phyloP scores from a whole-genome alignment of 1,140 invertebrate species.

The Paraescarpia echinospica region DNA sequence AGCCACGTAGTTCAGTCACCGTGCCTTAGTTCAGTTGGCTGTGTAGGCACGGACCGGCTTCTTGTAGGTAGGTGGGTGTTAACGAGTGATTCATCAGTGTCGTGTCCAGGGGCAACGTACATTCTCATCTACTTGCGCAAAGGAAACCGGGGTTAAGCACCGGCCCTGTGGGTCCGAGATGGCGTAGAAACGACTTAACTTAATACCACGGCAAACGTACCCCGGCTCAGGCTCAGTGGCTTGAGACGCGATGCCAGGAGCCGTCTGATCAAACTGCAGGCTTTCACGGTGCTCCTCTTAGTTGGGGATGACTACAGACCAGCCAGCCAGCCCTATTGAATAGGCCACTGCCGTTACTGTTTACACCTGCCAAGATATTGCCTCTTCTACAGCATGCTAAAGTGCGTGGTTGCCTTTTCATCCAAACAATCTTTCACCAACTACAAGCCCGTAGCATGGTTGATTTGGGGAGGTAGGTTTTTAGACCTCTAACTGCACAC shows the following conservation, averaged over 20 bases:
- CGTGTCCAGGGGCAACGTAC: not conserved
- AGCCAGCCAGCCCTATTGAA: not conserved
- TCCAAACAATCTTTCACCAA: too few species aligned
- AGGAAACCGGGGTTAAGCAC: not conserved
- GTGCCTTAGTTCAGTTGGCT: not conserved
- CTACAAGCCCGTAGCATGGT: too few species aligned
- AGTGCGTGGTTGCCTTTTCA: too few species aligned
- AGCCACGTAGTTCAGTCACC: not conserved
- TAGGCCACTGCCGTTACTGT: too few species aligned
- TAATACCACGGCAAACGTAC: not conserved
- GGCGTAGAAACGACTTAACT: not conserved
- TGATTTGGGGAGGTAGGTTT: too few species aligned
- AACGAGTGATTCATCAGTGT: not conserved
- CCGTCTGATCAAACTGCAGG: not conserved
- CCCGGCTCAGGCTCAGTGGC: not conserved
- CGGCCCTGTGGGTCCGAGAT: not conserved
- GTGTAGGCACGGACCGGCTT: not conserved
- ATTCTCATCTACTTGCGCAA: not conserved
- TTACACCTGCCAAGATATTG: too few species aligned
- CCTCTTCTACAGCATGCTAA: too few species aligned
- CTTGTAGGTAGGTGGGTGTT: not conserved
- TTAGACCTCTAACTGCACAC: too few species aligned
- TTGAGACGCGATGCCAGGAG: not conserved
- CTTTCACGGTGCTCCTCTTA: too few species aligned
- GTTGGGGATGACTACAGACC: not conserved